Conservation (phyloP, 2,797 vertebrate species). For the Geotrypetes seraphini region DNA sequence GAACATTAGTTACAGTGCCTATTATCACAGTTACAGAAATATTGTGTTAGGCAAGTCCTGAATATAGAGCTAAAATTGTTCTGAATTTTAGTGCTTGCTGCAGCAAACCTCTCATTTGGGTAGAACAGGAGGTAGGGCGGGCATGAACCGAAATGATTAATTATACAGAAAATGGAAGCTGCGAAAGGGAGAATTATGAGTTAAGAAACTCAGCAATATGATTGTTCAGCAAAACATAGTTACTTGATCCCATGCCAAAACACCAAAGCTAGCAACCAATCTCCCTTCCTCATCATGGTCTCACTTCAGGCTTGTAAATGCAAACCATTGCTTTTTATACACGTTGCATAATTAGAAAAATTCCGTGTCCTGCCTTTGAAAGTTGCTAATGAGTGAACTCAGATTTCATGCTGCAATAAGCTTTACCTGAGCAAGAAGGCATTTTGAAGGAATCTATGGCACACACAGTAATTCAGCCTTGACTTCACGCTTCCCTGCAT, state of each 20-base stretch:
- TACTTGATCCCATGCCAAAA: constrained; percentile 4
- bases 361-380: not conserved
- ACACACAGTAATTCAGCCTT: not conserved
- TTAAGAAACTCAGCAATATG: not conserved
- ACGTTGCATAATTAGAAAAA: not conserved
- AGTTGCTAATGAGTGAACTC: not conserved
- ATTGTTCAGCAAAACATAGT: constrained; percentile 14
- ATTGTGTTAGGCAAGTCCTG: not conserved
- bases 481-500: not conserved
- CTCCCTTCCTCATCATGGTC: not conserved
- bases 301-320: not conserved
- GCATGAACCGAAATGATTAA: constrained; percentile 2
- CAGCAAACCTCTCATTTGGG: not conserved
- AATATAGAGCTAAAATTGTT: constrained; percentile 9
- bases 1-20: too few species aligned
- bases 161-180: not conserved
- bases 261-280: constrained; percentile 16
- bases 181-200: constrained; percentile 16
- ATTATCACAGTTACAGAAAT: not conserved
- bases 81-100: not conserved
- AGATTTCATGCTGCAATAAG: not conserved
- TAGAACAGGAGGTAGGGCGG: too few species aligned
- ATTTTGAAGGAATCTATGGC: not conserved
- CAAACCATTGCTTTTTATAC: not conserved
- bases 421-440: not conserved